These are phyloP conservation scores for Melopsittacus undulatus DNA, from an alignment of 2,797 vertebrate genomes.

Conservation along the genomic window DNA sequence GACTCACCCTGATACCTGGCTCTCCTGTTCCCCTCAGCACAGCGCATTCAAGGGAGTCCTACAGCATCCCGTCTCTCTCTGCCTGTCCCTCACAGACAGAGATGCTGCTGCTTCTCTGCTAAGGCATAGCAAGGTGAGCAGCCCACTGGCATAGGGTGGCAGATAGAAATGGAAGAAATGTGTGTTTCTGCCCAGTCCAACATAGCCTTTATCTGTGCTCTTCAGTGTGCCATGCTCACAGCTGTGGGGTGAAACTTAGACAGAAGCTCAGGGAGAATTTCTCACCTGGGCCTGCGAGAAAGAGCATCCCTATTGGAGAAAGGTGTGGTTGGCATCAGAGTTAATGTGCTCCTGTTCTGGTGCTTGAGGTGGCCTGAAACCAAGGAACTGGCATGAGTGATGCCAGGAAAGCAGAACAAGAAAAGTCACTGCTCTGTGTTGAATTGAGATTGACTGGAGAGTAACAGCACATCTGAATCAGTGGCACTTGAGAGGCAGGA, in stretches of 20 bases:
- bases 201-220: constrained; percentile 30
- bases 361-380: background rate
- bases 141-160: background rate
- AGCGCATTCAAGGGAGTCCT: background rate
- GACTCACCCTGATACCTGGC: background rate
- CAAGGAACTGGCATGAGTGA: background rate
- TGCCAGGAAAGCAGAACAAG: background rate
- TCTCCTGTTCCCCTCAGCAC: background rate
- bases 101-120: background rate
- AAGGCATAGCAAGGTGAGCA: background rate
- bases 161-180: background rate
- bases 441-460: background rate
- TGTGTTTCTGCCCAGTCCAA: constrained; percentile 22
- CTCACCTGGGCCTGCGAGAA: background rate
- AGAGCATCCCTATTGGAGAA: background rate
- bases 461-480: background rate
- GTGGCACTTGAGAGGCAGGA: background rate
- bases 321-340: background rate
- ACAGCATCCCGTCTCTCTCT: background rate
- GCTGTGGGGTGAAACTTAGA: constrained; percentile 37
- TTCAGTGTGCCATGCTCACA: constrained; percentile 32
- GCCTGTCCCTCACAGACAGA: background rate
- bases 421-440: background rate
- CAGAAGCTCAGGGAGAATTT: background rate
- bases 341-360: background rate